Percentiles rank a stretch among this genome's conserved stretches.
Conservation (phyloP, 2,797 vertebrate species). For the Amblyraja radiata region DNA sequence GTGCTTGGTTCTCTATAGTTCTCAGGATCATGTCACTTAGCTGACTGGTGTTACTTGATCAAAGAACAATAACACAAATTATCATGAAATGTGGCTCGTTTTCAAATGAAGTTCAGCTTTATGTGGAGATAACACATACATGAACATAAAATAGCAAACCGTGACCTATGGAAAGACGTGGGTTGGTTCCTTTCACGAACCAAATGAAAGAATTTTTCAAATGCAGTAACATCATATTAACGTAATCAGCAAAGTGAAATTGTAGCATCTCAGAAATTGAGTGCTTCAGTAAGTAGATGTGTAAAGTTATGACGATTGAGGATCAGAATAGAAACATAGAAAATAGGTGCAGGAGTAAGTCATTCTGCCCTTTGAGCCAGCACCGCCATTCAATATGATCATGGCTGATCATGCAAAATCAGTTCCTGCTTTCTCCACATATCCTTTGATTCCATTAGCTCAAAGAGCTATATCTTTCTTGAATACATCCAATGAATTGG, state of each 20-base stretch:
- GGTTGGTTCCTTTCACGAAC: neutral
- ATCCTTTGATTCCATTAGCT: too few relatives aligned
- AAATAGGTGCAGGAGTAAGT: too few relatives aligned
- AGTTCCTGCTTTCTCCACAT: too few relatives aligned
- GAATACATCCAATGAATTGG: too few relatives aligned
- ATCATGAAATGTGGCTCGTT: neutral
- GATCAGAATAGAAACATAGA: too few relatives aligned
- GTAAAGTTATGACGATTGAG: neutral
- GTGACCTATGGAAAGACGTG: neutral
- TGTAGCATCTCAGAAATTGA: neutral
- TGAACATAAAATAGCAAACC: neutral
- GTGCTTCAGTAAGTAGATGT: neutral
- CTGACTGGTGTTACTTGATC: neutral
- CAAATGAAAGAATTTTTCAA: neutral
- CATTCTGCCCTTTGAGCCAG: too few relatives aligned
- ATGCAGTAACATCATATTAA: neutral
- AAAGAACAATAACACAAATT: neutral
- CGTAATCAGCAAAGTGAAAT: neutral
- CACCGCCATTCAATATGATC: too few relatives aligned
- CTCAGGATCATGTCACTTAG: neutral
- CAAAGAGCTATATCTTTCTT: too few relatives aligned
- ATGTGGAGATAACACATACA: neutral
- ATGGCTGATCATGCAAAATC: too few relatives aligned
- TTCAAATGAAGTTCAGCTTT: neutral
- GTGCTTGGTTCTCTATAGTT: neutral